These are phyloP conservation scores for Diadophis punctatus DNA, from an alignment of 2,113 vertebrate species.

Conservation along the genomic window DNA sequence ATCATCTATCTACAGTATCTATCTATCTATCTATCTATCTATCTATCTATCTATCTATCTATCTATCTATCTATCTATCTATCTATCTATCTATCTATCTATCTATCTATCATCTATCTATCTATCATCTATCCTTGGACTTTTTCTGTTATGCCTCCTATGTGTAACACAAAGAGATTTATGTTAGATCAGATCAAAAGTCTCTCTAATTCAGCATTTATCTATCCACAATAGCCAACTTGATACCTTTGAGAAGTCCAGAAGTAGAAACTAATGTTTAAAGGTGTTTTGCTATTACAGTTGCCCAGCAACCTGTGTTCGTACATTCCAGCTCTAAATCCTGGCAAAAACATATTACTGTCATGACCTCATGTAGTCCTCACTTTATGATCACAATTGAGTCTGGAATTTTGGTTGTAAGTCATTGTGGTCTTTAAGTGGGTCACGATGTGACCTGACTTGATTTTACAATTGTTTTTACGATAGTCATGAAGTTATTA, in stretches of 20 bases:
- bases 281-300: neutral
- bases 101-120: no score
- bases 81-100: no score
- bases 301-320: neutral
- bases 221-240: neutral
- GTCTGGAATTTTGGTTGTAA: neutral
- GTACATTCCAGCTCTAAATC: neutral
- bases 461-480: neutral
- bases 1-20: no score
- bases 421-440: neutral
- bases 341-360: neutral
- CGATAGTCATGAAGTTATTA: neutral
- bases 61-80: no score
- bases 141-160: neutral
- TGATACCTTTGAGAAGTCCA: neutral
- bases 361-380: neutral
- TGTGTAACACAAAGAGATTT: neutral
- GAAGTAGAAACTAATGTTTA: neutral
- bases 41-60: no score
- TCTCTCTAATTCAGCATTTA: neutral
- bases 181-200: neutral
- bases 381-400: neutral
- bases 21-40: no score
- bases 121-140: neutral
- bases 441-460: neutral